Conservation (phyloP, 2,113 vertebrate species). For the Nesoenas mayeri region DNA sequence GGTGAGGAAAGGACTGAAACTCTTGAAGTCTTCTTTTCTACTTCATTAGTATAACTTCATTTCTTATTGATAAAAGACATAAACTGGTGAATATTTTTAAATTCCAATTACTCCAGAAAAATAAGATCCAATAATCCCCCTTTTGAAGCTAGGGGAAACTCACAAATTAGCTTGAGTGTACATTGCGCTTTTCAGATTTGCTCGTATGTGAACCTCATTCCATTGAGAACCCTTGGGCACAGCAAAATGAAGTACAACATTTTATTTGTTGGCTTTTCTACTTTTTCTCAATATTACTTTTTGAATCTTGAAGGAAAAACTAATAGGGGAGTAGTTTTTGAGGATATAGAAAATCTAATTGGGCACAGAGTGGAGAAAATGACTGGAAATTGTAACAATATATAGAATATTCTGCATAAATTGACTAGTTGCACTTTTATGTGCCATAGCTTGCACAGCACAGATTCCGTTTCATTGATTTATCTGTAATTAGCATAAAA, state of each 20-base stretch:
- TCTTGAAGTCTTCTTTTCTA: background rate
- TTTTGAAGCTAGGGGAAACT: background rate
- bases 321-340: background rate
- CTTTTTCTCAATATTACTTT: background rate
- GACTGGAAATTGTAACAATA: background rate
- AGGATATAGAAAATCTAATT: background rate
- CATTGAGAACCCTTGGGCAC: background rate
- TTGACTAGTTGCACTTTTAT: background rate
- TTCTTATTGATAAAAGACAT: background rate
- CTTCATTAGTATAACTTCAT: background rate
- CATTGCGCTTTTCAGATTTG: background rate
- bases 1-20: background rate
- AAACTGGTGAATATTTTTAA: background rate
- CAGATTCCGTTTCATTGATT: background rate
- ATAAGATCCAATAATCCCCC: background rate
- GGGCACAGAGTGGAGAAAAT: background rate
- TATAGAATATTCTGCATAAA: background rate
- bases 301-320: background rate
- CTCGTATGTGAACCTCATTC: background rate
- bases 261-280: background rate
- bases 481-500: conserved; percentile 21
- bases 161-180: background rate
- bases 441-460: background rate
- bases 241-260: background rate
- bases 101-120: background rate